Evolutionary conservation across 2,797 vertebrate genomes (phyloP).

Genomic region (Pseudomugil tenellus): DNA sequence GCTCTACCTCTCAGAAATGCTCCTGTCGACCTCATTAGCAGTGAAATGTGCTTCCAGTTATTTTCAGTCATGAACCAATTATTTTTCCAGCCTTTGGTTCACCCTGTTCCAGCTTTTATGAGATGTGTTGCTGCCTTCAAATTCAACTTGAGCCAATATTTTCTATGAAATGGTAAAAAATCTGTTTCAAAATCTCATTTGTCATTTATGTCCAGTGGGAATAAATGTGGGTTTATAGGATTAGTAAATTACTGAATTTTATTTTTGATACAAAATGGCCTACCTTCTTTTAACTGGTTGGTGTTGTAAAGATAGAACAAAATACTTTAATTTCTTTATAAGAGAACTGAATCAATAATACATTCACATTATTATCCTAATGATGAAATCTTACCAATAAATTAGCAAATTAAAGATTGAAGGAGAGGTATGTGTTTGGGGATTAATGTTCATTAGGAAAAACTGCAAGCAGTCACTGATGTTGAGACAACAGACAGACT

Average conservation of each 20-base stretch:
- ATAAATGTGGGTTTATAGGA: background rate
- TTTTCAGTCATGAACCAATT: background rate
- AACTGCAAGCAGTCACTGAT: constrained; percentile 60
- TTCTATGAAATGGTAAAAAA: background rate
- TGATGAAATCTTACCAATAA: constrained; percentile 55
- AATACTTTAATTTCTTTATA: constrained; percentile 34
- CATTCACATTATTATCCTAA: constrained; percentile 17
- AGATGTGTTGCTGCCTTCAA: background rate
- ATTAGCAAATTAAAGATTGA: constrained; percentile 59
- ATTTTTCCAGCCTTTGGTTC: background rate
- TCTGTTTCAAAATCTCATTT: background rate
- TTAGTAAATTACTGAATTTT: background rate
- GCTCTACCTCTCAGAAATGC: too few relatives aligned
- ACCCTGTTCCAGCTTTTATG: background rate
- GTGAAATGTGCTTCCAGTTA: background rate
- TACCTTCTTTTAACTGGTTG: constrained; percentile 19
- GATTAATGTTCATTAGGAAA: constrained; percentile 66
- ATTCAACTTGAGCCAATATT: background rate
- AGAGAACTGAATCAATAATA: constrained; percentile 46
- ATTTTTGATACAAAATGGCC: background rate
- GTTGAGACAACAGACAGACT: constrained; percentile 52
- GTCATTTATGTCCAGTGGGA: background rate
- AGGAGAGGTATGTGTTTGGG: constrained; percentile 23
- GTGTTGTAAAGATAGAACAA: constrained; percentile 40
- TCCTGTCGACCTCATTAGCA: too few relatives aligned